Conservation (phyloP, 1,140 invertebrate genomes). For the Drosophila murphyi region DNA sequence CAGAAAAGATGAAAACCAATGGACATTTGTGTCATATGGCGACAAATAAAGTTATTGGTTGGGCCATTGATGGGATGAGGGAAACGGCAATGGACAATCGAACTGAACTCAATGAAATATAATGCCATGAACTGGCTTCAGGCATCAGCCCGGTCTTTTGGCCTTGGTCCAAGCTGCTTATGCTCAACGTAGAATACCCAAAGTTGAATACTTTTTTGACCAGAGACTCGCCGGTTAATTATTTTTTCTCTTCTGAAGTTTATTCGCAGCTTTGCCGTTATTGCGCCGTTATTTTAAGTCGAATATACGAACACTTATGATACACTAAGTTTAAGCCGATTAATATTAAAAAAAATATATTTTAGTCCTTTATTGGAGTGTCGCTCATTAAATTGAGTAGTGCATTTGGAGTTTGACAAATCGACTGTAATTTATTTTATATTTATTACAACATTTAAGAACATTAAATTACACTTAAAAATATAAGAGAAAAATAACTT, state of each 20-base stretch:
- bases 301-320: neutral
- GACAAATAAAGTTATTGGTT: slow-evolving; percentile 44
- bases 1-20: slow-evolving; percentile 5
- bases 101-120: slow-evolving; percentile 36
- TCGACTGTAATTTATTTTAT: neutral
- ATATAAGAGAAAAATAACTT: neutral
- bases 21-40: slow-evolving; percentile 31
- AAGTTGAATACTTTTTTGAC: slow-evolving; percentile 19
- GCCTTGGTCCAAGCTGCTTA: slow-evolving; percentile 72
- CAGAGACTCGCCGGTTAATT: slow-evolving; percentile 24
- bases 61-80: slow-evolving; percentile 16
- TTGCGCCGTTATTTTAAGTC: neutral
- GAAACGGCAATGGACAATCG: slow-evolving; percentile 6
- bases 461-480: neutral
- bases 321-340: neutral
- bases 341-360: neutral
- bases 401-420: too few species aligned
- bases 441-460: neutral
- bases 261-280: neutral
- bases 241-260: slow-evolving; percentile 22
- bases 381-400: too few species aligned
- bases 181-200: slow-evolving; percentile 67
- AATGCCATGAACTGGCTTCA: slow-evolving; percentile 31
- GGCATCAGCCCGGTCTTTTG: slow-evolving; percentile 24
- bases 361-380: neutral